Conservation (phyloP, 2,888 invertebrate species). For the Mystacides longicornis region DNA sequence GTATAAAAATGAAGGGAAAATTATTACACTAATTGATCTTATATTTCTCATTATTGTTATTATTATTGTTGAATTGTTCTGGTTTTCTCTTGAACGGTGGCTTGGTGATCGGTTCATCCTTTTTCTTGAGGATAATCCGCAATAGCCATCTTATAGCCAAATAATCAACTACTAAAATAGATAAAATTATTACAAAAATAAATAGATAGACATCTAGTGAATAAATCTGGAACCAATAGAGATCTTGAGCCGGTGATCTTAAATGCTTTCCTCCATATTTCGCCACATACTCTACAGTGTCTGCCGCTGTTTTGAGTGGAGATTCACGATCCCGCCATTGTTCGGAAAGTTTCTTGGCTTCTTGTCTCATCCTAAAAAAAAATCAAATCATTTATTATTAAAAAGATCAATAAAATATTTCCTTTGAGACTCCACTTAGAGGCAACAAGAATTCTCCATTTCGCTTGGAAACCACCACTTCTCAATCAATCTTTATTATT, state of each 20-base stretch:
- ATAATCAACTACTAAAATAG: conserved; percentile 3
- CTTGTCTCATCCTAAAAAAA: conserved; percentile 18
- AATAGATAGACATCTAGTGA: conserved; percentile 20
- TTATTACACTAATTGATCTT: neutral
- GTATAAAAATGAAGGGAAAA: no score
- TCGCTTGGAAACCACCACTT: no score
- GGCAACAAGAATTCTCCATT: no score
- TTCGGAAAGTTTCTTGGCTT: conserved; percentile 19
- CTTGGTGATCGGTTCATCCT: no score
- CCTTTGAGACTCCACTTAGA: no score
- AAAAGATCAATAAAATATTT: no score
- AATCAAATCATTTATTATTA: no score
- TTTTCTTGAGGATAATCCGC: neutral
- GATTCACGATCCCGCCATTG: conserved; percentile 20
- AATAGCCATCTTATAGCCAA: neutral
- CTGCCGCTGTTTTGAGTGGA: conserved; percentile 17
- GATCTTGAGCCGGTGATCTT: conserved; percentile 17
- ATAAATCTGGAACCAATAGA: conserved; percentile 13
- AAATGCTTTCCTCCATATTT: conserved; percentile 20
- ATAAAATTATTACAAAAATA: neutral
- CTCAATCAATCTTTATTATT: no score
- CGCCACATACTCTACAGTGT: conserved; percentile 20
- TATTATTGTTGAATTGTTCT: neutral
- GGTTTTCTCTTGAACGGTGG: neutral
- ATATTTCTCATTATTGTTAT: neutral